A percentile compares a stretch with the other conserved stretches of the same genome.
These are phyloP conservation scores for Corbicula japonica DNA, from an alignment of 2,888 invertebrate species.

Conservation along the genomic window DNA sequence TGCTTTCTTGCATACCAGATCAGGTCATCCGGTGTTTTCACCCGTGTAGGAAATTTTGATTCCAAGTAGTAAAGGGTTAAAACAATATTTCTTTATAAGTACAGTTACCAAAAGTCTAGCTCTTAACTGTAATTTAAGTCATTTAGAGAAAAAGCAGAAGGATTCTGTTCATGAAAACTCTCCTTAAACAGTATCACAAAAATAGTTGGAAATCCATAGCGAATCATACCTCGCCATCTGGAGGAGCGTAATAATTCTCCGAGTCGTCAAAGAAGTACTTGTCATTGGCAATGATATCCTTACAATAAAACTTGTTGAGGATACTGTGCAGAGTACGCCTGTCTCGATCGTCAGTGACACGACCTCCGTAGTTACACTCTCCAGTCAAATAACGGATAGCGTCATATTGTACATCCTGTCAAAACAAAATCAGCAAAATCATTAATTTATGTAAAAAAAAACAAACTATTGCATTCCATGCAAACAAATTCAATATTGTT, in stretches of 20 bases:
- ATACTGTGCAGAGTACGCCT: constrained; percentile 87
- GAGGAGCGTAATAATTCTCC: constrained; percentile 85
- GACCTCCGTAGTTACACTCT: constrained; percentile 88
- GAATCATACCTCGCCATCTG: constrained; percentile 83
- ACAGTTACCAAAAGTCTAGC: not conserved
- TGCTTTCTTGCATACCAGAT: too few species aligned
- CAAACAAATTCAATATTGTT: not conserved
- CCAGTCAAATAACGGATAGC: constrained; percentile 87
- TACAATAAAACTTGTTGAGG: constrained; percentile 86
- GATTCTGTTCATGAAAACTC: too few species aligned
- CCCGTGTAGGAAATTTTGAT: too few species aligned
- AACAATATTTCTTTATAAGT: too few species aligned
- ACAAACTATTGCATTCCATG: not conserved
- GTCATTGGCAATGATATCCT: constrained; percentile 81
- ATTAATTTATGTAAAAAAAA: not conserved
- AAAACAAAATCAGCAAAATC: constrained; percentile 5
- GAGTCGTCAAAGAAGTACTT: constrained; percentile 86
- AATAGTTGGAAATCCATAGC: too few species aligned
- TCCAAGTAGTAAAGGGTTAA: too few species aligned
- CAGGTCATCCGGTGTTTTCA: too few species aligned
- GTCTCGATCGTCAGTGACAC: constrained; percentile 88
- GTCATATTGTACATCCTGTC: constrained; percentile 86
- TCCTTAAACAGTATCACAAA: too few species aligned
- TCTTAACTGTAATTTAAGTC: not conserved
- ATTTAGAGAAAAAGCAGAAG: too few species aligned